Conservation (phyloP, 2,113 vertebrate genomes). For the Protobothrops mucrosquamatus region DNA sequence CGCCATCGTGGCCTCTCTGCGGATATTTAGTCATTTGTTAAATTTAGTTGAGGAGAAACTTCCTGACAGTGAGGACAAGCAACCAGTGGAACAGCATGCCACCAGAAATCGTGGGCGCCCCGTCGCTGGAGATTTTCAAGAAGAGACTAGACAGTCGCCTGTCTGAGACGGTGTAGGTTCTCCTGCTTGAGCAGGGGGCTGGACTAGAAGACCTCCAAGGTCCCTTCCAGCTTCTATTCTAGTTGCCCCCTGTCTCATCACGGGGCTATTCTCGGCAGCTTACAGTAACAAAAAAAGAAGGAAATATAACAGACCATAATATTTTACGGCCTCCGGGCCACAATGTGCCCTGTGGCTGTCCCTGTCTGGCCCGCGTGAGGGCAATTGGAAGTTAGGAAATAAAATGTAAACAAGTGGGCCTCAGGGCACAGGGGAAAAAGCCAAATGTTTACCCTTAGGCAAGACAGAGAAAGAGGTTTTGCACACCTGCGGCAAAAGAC, state of each 20-base stretch:
- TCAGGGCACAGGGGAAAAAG: background rate
- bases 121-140: too few species aligned
- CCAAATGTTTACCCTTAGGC: background rate
- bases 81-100: too few species aligned
- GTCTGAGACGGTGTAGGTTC: too few species aligned
- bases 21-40: background rate
- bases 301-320: background rate
- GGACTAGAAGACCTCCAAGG: too few species aligned
- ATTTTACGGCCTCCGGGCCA: background rate
- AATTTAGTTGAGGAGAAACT: background rate
- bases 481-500: background rate
- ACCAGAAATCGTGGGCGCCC: too few species aligned
- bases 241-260: background rate
- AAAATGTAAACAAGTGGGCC: background rate
- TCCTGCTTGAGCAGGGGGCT: too few species aligned
- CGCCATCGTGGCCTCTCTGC: rapidly evolving
- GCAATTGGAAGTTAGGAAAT: background rate
- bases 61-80: too few species aligned
- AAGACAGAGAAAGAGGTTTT: background rate
- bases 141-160: too few species aligned
- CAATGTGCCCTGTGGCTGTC: background rate
- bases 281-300: background rate
- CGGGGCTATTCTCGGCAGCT: background rate
- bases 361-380: background rate
- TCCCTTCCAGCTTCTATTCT: too few species aligned